phyloP scores from a whole-genome alignment of 2,888 invertebrate genomes.

The Caenorhabditis afra region DNA sequence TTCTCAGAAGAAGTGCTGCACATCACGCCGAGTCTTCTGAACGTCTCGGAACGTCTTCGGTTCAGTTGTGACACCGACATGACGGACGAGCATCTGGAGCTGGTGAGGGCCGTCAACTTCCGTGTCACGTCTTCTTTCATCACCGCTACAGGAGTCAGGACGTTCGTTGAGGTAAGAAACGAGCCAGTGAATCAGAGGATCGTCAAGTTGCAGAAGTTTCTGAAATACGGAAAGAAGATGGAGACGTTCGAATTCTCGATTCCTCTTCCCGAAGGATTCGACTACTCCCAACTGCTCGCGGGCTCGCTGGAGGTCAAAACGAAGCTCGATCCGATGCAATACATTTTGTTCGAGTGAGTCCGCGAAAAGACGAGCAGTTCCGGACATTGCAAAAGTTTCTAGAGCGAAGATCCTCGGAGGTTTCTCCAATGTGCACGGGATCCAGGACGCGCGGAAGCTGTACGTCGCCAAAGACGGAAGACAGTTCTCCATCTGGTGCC shows the following conservation, averaged over 20 bases:
- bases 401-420: conserved; percentile 23
- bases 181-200: neutral
- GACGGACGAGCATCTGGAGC: conserved; percentile 12
- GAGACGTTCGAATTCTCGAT: neutral
- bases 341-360: too few species aligned
- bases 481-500: neutral
- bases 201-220: conserved; percentile 7
- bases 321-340: too few species aligned
- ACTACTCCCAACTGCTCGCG: neutral
- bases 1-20: too few species aligned
- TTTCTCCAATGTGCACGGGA: conserved; percentile 11
- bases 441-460: neutral
- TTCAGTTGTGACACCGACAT: neutral
- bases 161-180: neutral
- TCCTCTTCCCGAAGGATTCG: neutral
- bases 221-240: conserved; percentile 7
- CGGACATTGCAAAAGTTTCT: too few species aligned
- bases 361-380: too few species aligned
- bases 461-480: too few species aligned
- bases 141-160: neutral
- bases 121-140: neutral
- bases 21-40: neutral
- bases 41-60: neutral
- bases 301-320: neutral
- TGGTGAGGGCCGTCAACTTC: conserved; percentile 5